A percentile compares a stretch with the other conserved stretches of the same genome.
phyloP scores from a whole-genome alignment of 1,140 invertebrate species.

The Charaxes varanes region DNA sequence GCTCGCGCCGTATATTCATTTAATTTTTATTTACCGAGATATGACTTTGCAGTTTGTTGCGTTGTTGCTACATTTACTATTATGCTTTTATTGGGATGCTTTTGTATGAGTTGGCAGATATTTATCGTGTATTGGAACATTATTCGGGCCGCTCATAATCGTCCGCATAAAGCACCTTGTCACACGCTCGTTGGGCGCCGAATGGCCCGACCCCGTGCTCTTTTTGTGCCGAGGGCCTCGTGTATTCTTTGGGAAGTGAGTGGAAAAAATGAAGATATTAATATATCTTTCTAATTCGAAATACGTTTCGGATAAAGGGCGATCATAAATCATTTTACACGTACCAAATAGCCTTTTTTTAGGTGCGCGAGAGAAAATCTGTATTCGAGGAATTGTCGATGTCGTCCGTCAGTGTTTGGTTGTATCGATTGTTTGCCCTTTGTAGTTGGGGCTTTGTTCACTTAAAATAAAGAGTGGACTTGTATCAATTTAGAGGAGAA shows the following conservation, averaged over 20 bases:
- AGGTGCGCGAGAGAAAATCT: slow-evolving; percentile 43
- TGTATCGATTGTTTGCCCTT: neutral
- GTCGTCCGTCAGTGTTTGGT: slow-evolving; percentile 34
- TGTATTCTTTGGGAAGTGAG: slow-evolving; percentile 67
- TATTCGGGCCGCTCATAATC: slow-evolving; percentile 70
- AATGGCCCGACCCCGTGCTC: slow-evolving; percentile 53
- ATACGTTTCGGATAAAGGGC: slow-evolving; percentile 68
- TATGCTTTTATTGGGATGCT: slow-evolving; percentile 42
- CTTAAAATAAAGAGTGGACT: too few relatives aligned
- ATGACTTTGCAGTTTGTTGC: slow-evolving; percentile 68
- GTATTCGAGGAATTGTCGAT: slow-evolving; percentile 35
- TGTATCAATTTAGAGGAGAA: too few relatives aligned
- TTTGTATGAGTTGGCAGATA: slow-evolving; percentile 64
- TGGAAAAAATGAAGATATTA: slow-evolving; percentile 74
- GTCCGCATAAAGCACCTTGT: slow-evolving; percentile 72
- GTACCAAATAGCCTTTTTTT: slow-evolving; percentile 43
- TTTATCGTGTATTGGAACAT: slow-evolving; percentile 72
- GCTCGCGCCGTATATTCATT: slow-evolving; percentile 40
- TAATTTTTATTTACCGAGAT: slow-evolving; percentile 61
- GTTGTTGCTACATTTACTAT: slow-evolving; percentile 53
- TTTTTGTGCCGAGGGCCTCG: slow-evolving; percentile 65
- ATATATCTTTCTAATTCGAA: slow-evolving; percentile 73
- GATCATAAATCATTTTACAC: slow-evolving; percentile 42
- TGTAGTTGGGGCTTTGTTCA: neutral
- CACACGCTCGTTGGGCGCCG: slow-evolving; percentile 69